Evolutionary conservation across 2,797 vertebrate genomes (phyloP).

Genomic region (Sciurus vulgaris): DNA sequence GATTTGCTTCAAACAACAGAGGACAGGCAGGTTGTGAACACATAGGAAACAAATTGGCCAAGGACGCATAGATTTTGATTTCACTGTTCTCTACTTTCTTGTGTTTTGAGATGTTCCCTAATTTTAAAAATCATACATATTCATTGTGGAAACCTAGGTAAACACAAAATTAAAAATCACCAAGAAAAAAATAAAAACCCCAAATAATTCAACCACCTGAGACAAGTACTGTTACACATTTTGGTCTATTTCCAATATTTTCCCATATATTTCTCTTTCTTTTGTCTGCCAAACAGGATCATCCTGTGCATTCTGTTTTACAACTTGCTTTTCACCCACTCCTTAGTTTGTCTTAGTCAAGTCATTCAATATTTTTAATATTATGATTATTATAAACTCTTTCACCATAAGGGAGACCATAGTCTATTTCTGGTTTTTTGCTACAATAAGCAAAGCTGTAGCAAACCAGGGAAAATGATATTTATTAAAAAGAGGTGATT

Average conservation of each 20-base stretch:
- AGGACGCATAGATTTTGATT: neutral
- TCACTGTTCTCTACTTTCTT: neutral
- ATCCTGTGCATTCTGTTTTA: neutral
- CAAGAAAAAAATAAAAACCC: neutral
- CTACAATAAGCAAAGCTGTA: neutral
- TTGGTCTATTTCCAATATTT: neutral
- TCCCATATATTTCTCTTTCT: neutral
- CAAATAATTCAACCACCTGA: neutral
- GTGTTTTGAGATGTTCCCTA: neutral
- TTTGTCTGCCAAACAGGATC: slow-evolving; percentile 30
- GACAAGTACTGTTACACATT: neutral
- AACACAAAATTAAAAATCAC: neutral
- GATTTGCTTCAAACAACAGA: neutral
- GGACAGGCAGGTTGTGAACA: neutral
- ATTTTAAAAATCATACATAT: neutral
- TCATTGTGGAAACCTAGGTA: slow-evolving; percentile 28
- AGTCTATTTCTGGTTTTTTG: neutral
- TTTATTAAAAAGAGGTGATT: neutral
- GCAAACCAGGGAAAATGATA: neutral
- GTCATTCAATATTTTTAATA: neutral
- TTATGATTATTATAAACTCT: neutral
- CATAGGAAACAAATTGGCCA: neutral
- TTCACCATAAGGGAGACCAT: neutral
- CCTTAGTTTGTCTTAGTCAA: slow-evolving; percentile 41
- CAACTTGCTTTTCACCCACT: neutral